Base-by-base conservation (phyloP, 2,888 invertebrate genomes). In the Mimachlamys varia region DNA sequence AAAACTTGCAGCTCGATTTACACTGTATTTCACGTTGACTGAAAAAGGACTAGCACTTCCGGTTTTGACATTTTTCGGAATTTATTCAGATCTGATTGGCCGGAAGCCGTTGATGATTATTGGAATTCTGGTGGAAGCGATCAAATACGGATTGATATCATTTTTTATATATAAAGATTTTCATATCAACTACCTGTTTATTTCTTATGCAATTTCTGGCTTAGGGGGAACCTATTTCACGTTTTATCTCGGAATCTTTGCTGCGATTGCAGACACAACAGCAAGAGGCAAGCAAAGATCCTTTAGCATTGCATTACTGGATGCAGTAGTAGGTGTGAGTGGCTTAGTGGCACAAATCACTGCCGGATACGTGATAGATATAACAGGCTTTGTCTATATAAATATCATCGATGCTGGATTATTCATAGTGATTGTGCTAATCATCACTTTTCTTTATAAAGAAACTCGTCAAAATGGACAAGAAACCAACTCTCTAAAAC, bases 321-420 rank as follows among this genome's bases (percentile, higher is more conserved):
- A 90, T 62, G 50, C 88, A 19, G 53, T 90, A 27, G 5, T 62
- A 19, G 90, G 90, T n/a, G 33, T 90, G 13, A 88, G 88, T 49
- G 33, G 10, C 5, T 7, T 19, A 49, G 53, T 17, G 17, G 88
- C 88, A 15, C 90, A 90, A 49, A 90, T 90, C n/a, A 50, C 49
- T 19, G 76, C 49, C 19, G 90, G 90, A 27, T 90, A 88, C 27
- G 1, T 90, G 33, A 90, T 90, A 22, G 44, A 90, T 33, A 27
- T 49, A 17, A 33, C 53, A n/a, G 90, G 90, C 27, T 90, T 37
- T 49, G 33, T 88, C 12, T 90, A 62, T 44, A 88, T 88, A 0
- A 88, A 62, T 33, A n/a, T 88, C n/a, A n/a, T 76, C 44, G 37
- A 50, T 33, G 49, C 76, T 49, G 90, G 88, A 7, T 19, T 58